A percentile compares a stretch with the other conserved stretches of the same genome.
Conservation (phyloP, 2,888 invertebrate genomes). For the Rhagium mordax region DNA sequence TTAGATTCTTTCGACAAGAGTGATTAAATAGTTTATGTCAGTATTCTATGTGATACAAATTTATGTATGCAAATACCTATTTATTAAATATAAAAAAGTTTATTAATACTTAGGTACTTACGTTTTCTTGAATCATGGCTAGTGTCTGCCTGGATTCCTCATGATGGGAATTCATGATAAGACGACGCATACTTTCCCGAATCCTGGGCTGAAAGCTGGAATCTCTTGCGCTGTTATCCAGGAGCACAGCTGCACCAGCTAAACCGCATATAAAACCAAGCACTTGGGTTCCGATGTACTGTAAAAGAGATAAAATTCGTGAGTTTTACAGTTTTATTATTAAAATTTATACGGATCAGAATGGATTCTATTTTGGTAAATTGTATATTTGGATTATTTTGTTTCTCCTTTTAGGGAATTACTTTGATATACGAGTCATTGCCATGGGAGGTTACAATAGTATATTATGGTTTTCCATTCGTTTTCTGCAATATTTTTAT, state of each 20-base stretch:
- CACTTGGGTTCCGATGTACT: conserved; percentile 84
- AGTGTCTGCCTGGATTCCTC: conserved; percentile 79
- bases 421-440: not conserved
- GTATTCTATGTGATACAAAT: too few relatives aligned
- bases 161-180: conserved; percentile 86
- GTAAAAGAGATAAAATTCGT: conserved; percentile 62
- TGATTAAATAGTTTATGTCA: too few relatives aligned
- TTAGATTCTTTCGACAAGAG: too few relatives aligned
- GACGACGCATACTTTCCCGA: conserved; percentile 77
- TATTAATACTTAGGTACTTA: conserved; percentile 69
- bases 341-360: conserved; percentile 8
- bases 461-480: too few relatives aligned
- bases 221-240: conserved; percentile 86
- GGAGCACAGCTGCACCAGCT: conserved; percentile 82
- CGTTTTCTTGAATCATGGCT: conserved; percentile 88
- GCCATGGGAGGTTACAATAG: too few relatives aligned
- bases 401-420: not conserved
- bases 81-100: not conserved
- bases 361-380: not conserved
- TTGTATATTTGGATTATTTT: not conserved
- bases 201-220: conserved; percentile 87
- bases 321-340: conserved; percentile 12
- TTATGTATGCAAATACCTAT: not conserved
- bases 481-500: too few relatives aligned
- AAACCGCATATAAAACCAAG: conserved; percentile 81